Conservation (phyloP, 2,888 invertebrate genomes). For the Frankliniella fusca region DNA sequence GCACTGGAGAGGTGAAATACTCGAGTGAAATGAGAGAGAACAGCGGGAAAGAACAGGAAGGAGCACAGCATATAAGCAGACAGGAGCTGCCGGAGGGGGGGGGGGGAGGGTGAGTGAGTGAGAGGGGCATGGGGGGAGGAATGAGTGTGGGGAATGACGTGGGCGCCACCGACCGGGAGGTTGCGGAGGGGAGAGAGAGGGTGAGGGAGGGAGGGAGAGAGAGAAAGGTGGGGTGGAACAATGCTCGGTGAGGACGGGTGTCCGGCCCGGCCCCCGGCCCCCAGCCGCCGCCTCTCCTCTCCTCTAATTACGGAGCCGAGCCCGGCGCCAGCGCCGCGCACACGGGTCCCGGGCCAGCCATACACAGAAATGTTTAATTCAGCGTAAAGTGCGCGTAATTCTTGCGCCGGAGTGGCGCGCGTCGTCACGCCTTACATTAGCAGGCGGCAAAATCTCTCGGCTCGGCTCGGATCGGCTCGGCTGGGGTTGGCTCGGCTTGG, state of each 20-base stretch:
- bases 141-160: too few species aligned
- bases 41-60: too few species aligned
- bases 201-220: neutral
- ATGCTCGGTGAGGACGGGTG: neutral
- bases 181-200: too few species aligned
- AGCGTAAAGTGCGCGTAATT: slow-evolving; percentile 18
- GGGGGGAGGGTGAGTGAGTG: too few species aligned
- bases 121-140: too few species aligned
- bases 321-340: neutral
- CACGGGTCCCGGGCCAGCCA: neutral
- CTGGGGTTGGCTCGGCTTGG: too few species aligned
- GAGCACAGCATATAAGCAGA: neutral
- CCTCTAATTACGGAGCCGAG: neutral
- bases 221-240: neutral
- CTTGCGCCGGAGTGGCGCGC: neutral
- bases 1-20: too few species aligned
- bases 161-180: too few species aligned
- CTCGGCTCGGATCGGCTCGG: too few species aligned
- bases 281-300: too few species aligned
- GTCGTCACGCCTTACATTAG: neutral
- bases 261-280: neutral
- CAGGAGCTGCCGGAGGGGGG: neutral
- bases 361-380: slow-evolving; percentile 6
- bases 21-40: too few species aligned
- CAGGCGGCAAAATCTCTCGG: too few species aligned